Percentiles rank a stretch among this genome's conserved stretches.
Evolutionary conservation across 2,888 invertebrate genomes (phyloP).

Genomic region (Lamellibrachia columna): DNA sequence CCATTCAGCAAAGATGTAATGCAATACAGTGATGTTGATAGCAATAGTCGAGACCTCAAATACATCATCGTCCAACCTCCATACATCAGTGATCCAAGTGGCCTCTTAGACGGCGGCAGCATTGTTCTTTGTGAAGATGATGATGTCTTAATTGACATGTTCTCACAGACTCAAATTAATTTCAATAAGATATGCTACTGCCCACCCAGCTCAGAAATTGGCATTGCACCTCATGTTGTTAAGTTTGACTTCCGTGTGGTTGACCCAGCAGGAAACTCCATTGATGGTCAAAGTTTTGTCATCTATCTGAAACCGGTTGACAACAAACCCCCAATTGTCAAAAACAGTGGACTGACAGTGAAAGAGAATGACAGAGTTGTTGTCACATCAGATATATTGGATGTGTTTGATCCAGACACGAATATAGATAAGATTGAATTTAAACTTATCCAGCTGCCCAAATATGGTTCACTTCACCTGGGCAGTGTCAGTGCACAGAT

Average conservation of each 20-base stretch:
- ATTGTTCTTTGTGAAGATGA: slow-evolving; percentile 57
- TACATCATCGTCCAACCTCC: slow-evolving; percentile 54
- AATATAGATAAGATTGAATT: slow-evolving; percentile 50
- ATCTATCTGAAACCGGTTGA: slow-evolving; percentile 61
- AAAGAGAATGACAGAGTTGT: slow-evolving; percentile 55
- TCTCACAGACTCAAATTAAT: slow-evolving; percentile 64
- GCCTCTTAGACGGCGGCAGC: slow-evolving; percentile 53
- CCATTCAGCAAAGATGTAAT: slow-evolving; percentile 54
- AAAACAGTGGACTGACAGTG: slow-evolving; percentile 55
- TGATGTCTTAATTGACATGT: slow-evolving; percentile 47
- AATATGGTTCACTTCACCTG: slow-evolving; percentile 55
- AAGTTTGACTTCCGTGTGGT: slow-evolving; percentile 61
- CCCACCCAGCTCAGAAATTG: slow-evolving; percentile 60
- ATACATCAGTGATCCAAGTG: slow-evolving; percentile 57
- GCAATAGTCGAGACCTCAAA: slow-evolving; percentile 53
- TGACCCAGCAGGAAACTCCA: slow-evolving; percentile 59
- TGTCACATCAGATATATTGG: slow-evolving; percentile 54
- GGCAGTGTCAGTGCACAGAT: slow-evolving; percentile 45
- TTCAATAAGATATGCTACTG: slow-evolving; percentile 63
- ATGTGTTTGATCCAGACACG: slow-evolving; percentile 62
- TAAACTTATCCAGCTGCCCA: slow-evolving; percentile 51
- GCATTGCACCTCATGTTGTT: slow-evolving; percentile 59
- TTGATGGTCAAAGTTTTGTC: slow-evolving; percentile 58
- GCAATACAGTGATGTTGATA: slow-evolving; percentile 57
- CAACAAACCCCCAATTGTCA: slow-evolving; percentile 61